These are phyloP conservation scores for Sibirionetta formosa DNA, from an alignment of 2,797 vertebrate genomes.

Conservation along the genomic window DNA sequence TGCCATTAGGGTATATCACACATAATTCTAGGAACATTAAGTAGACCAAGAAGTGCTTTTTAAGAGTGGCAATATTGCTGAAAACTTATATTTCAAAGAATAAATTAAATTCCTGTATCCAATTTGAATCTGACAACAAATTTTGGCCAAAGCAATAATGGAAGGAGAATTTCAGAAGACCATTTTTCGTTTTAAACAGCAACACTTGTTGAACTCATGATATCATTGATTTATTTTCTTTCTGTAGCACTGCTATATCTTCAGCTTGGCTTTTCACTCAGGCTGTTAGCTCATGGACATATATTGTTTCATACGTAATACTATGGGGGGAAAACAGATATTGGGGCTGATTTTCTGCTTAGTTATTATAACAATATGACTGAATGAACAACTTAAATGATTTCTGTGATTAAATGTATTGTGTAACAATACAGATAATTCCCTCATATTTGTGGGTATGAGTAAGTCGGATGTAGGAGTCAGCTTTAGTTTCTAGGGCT, in stretches of 20 bases:
- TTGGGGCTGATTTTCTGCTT: slow-evolving; percentile 15
- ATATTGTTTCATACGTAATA: slow-evolving; percentile 37
- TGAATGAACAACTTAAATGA: background rate
- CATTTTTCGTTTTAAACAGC: background rate
- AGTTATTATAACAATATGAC: background rate
- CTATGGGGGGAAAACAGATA: slow-evolving; percentile 10
- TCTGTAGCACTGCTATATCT: background rate
- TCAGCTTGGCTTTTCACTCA: slow-evolving; percentile 26
- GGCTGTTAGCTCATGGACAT: slow-evolving; percentile 12
- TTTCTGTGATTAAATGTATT: background rate
- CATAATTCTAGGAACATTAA: background rate
- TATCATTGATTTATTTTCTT: slow-evolving; percentile 37
- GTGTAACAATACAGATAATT: background rate
- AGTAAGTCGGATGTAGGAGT: background rate
- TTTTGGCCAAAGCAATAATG: background rate
- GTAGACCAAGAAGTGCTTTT: background rate
- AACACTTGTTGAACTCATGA: background rate
- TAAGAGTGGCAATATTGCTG: background rate
- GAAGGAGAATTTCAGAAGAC: slow-evolving; percentile 18
- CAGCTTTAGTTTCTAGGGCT: background rate
- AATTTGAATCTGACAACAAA: background rate
- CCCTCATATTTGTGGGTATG: background rate
- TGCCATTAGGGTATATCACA: background rate
- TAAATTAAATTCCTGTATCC: background rate
- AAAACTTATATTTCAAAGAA: background rate